Evolutionary conservation across 2,797 vertebrate genomes (phyloP), one percentile per base, ranked within the genome.

Genomic region (Cottoperca gobio): DNA sequence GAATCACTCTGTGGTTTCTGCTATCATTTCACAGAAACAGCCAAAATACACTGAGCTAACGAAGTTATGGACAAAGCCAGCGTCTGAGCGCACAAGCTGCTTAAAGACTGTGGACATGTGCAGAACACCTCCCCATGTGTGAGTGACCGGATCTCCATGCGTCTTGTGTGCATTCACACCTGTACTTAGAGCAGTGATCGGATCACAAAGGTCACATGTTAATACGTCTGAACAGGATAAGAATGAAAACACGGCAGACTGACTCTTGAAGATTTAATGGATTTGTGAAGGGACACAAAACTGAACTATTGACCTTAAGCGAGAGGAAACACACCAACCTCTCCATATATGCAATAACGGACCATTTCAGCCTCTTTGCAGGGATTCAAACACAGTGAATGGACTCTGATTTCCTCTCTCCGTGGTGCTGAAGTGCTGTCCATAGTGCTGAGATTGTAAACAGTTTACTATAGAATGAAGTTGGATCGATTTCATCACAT

Each of bases 231-330:
- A n/a, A n/a, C n/a, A n/a, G 31, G 31, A 78, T 53, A 49, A 33
- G 49, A 55, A 49, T 48, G 33, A 14, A 82, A 79, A 67, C 46
- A 49, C n/a, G 37, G 26, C 35, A 43, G 66, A 79, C 48, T 86
- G n/a, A n/a, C n/a, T n/a, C 52, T 73, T 40, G 14, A 67, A 43
- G 59, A 65, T 19, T 85, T 83, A 84, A 85, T 83, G 83, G 75
- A 76, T 88, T 79, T 70, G 49, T 60, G 24, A 70, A 75, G 42
- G 67, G 60, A 73, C 48, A 50, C 16, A 73, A 65, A 66, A 50
- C 46, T 76, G 53, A 79, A 48, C 72, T 52, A 67, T 11, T 76
- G 79, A 86, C 79, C 79, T 83, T 40, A 62, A 78, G 61, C 5
- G 16, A 75, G 68, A 76, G 46, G 77, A 75, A 80, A 45, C 31